Evolutionary conservation across 92 coral and sea anemone species (phyloP).

Genomic region (Blastomussa wellsi): DNA sequence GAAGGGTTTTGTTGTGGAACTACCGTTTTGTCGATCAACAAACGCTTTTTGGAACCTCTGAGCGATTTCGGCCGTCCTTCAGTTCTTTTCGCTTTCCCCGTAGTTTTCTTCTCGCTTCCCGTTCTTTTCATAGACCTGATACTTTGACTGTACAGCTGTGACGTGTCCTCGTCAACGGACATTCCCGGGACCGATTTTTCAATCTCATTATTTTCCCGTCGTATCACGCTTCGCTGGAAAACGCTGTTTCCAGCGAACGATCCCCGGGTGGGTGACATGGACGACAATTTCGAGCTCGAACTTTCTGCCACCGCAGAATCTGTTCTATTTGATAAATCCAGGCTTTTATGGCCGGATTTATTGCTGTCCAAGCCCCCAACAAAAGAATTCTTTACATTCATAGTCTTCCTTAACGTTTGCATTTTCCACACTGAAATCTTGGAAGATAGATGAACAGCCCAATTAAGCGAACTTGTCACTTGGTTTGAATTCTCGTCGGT

Average conservation of each 20-base stretch:
- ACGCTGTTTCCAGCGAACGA: neutral
- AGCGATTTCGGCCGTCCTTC: conserved; percentile 30
- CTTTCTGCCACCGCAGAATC: neutral
- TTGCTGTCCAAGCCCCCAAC: neutral
- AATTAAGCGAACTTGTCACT: neutral
- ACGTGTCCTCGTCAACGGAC: neutral
- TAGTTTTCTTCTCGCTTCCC: neutral
- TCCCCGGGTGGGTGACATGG: neutral
- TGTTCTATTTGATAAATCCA: neutral
- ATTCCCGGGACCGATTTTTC: neutral
- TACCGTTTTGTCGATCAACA: conserved; percentile 6
- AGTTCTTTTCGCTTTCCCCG: conserved; percentile 29
- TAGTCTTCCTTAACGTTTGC: neutral
- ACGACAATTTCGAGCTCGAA: neutral
- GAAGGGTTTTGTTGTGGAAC: neutral
- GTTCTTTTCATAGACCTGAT: conserved; percentile 3
- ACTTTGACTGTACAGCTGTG: neutral
- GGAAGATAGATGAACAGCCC: neutral
- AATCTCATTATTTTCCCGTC: conserved; percentile 3
- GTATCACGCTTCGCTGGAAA: neutral
- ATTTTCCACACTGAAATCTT: conserved; percentile 1
- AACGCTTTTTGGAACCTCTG: conserved; percentile 3
- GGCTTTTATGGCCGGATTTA: neutral
- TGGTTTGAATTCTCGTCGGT: conserved; percentile 38
- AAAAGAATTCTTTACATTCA: neutral